Conservation (phyloP, 2,888 invertebrate genomes). For the Parasteatoda lunata region DNA sequence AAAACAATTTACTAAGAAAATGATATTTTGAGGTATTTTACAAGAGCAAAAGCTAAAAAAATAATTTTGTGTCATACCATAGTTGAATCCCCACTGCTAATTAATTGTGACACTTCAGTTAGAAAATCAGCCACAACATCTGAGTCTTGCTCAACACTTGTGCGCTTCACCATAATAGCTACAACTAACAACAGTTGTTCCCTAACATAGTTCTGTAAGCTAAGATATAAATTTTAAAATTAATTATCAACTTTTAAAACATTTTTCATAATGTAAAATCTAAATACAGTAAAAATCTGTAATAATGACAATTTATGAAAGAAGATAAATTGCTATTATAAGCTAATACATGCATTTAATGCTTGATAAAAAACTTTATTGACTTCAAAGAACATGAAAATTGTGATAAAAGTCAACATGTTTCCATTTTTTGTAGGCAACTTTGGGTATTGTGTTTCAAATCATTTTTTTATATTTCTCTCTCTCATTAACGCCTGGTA, state of each 20-base stretch:
- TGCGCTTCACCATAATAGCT: constrained; percentile 90
- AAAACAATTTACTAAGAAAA: neutral
- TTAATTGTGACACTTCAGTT: constrained; percentile 84
- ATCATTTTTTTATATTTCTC: too few species aligned
- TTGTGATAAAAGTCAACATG: too few species aligned
- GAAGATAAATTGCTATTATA: too few species aligned
- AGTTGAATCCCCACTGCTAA: constrained; percentile 81
- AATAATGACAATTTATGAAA: constrained; percentile 4
- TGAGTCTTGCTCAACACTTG: constrained; percentile 84
- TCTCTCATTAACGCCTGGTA: too few species aligned
- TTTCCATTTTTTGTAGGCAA: too few species aligned
- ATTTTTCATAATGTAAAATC: neutral
- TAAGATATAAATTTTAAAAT: constrained; percentile 52
- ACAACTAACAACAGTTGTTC: constrained; percentile 81
- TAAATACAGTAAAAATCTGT: neutral
- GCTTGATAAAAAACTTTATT: too few species aligned
- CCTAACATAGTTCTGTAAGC: constrained; percentile 83
- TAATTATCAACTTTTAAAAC: neutral
- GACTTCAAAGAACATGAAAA: too few species aligned
- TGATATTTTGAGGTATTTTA: neutral
- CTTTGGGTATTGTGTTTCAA: too few species aligned
- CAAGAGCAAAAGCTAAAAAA: neutral
- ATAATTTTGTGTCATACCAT: constrained; percentile 76
- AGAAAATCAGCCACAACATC: constrained; percentile 81
- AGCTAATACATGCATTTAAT: too few species aligned